Conservation (phyloP, 1,140 invertebrate genomes). For the Euglossa dilemma region DNA sequence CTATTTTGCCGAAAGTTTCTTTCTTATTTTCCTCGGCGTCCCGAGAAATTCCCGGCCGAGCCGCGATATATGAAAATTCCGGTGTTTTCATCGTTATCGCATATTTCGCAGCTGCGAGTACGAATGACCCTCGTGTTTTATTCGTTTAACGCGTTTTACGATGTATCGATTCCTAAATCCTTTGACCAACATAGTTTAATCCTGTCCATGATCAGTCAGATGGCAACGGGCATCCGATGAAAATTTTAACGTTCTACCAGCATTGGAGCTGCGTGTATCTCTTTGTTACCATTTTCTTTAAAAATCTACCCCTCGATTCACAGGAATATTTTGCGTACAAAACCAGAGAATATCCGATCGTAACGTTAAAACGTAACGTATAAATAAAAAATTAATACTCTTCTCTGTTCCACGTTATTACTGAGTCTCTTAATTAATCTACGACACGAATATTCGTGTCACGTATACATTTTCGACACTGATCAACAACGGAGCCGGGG, state of each 20-base stretch:
- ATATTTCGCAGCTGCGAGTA: background rate
- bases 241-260: background rate
- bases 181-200: constrained; percentile 3
- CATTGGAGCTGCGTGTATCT: too few relatives aligned
- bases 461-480: constrained; percentile 1
- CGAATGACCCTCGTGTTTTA: background rate
- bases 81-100: background rate
- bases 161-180: background rate
- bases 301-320: background rate
- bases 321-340: too few relatives aligned
- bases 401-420: too few relatives aligned
- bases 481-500: background rate
- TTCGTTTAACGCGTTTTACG: background rate
- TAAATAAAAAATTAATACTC: too few relatives aligned
- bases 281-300: background rate
- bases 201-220: background rate
- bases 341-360: too few relatives aligned
- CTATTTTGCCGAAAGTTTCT: constrained; percentile 5
- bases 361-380: too few relatives aligned
- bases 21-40: background rate
- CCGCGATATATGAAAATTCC: background rate
- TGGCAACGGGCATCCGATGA: background rate
- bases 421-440: too few relatives aligned
- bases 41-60: background rate
- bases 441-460: background rate